These are phyloP conservation scores for Chitala chitala DNA, from an alignment of 2,113 vertebrate genomes.

Conservation along the genomic window DNA sequence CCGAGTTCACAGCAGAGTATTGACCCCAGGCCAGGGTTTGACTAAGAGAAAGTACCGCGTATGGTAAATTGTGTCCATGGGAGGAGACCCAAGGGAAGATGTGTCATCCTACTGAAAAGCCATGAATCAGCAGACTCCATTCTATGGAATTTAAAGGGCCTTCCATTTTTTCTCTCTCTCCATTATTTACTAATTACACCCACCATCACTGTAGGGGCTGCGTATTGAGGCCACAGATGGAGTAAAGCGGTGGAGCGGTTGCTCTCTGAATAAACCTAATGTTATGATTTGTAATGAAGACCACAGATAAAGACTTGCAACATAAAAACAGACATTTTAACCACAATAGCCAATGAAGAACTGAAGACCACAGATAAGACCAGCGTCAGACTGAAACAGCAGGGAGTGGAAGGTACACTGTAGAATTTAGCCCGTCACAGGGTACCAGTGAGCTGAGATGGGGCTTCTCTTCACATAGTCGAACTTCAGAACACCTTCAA, in stretches of 20 bases:
- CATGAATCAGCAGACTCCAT: slow-evolving; percentile 20
- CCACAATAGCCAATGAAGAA: too few relatives aligned
- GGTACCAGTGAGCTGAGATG: too few relatives aligned
- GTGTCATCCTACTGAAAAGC: slow-evolving; percentile 1
- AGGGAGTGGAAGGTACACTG: too few relatives aligned
- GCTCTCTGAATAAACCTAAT: neutral
- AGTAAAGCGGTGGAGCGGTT: neutral
- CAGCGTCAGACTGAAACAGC: too few relatives aligned
- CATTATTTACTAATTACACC: slow-evolving; percentile 17
- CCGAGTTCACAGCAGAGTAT: slow-evolving; percentile 8
- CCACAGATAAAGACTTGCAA: too few relatives aligned
- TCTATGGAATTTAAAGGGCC: neutral
- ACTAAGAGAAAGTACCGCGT: slow-evolving; percentile 3
- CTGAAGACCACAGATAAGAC: too few relatives aligned
- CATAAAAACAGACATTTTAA: too few relatives aligned
- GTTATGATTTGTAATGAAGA: too few relatives aligned
- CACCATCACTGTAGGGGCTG: slow-evolving; percentile 9
- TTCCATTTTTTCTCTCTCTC: slow-evolving; percentile 11
- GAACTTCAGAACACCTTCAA: too few relatives aligned
- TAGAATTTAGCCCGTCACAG: too few relatives aligned
- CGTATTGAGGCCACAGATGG: slow-evolving; percentile 15
- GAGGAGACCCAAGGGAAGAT: neutral
- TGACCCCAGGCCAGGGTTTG: slow-evolving; percentile 22
- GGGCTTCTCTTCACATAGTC: too few relatives aligned
- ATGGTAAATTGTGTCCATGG: slow-evolving; percentile 16